These are phyloP conservation scores for Petrocephalus microphthalmus DNA, from an alignment of 2,113 vertebrate genomes.

Conservation along the genomic window DNA sequence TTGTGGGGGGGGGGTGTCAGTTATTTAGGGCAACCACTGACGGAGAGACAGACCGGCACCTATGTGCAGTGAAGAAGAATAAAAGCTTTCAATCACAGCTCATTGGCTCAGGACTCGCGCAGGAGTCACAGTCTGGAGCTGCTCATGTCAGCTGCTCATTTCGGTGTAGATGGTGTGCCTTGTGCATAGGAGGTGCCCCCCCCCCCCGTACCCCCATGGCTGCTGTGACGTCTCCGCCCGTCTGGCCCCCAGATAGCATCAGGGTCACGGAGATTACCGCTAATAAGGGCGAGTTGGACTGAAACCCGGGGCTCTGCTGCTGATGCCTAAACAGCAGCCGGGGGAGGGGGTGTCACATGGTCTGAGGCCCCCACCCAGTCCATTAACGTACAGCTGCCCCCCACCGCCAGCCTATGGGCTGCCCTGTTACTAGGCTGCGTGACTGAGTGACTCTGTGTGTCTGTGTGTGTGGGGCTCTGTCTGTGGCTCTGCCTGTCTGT, in stretches of 20 bases:
- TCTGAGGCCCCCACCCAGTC: background rate
- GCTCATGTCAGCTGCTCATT: background rate
- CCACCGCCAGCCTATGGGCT: background rate
- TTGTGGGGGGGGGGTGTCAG: background rate
- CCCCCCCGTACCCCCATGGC: background rate
- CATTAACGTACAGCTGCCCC: background rate
- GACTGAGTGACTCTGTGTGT: background rate
- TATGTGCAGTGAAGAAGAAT: background rate
- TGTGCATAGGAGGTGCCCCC: background rate
- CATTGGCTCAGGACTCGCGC: background rate
- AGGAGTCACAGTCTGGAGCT: background rate
- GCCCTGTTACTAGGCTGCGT: constrained; percentile 18
- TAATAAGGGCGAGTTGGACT: constrained; percentile 6
- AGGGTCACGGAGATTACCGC: background rate
- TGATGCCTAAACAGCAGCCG: constrained; percentile 5
- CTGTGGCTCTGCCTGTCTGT: too few species aligned
- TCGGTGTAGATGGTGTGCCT: background rate
- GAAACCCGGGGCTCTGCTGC: background rate
- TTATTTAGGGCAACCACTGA: background rate
- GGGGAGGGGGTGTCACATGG: background rate
- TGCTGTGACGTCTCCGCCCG: background rate
- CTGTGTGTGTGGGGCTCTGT: background rate
- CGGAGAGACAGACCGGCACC: background rate
- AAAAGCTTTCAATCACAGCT: background rate
- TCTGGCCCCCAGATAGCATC: constrained; percentile 1